Base-by-base conservation (phyloP, 2,888 invertebrate genomes). In the Busseola fusca region DNA sequence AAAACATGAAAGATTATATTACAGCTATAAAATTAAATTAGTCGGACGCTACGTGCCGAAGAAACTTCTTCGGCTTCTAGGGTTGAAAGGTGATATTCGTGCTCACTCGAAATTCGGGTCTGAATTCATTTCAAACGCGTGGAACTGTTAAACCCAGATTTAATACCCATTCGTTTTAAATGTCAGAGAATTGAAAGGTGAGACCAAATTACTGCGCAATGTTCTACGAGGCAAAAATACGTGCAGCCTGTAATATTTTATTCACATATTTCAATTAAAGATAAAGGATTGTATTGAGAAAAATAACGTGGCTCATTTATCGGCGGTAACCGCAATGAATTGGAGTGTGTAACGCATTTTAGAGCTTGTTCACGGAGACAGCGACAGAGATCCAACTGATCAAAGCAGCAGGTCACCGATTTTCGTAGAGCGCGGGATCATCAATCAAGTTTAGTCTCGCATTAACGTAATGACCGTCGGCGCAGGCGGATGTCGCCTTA, bases 401-500 rank as follows among this genome's bases (percentile, higher is more conserved):
- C 79, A 74, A 79, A 79, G 79, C 74, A 80, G 84, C 81, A 85
- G 90, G 87, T 89, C 90, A 88, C 87, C 89, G 87, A 86, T 90
- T 90, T 87, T 84, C 85, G 85, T 86, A 83, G 85, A 87, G 83
- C 86, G 84, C 80, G 82, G 82, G 84, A 90, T 92, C 94, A 95
- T 95, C 94, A 93, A 95, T 95, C 95, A 95, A 94, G 94, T 95
- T 95, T 95, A 95, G 93, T 94, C 94, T 93, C 94, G 93, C 95
- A 95, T 95, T 95, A 95, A 93, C 93, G 95, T 95, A 95, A 95
- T 94, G 95, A 95, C 94, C 93, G 93, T 88, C 93, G 92, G 91
- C 91, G 89, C 89, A 89, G 89, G 91, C 93, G 93, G 93, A 94
- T 95, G 94, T 94, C 94, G 93, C 93, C 93, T 92, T 94, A 94